Evolutionary conservation across 2,797 vertebrate genomes (phyloP), one percentile per base, ranked within the genome.

Genomic region (Microcaecilia unicolor): DNA sequence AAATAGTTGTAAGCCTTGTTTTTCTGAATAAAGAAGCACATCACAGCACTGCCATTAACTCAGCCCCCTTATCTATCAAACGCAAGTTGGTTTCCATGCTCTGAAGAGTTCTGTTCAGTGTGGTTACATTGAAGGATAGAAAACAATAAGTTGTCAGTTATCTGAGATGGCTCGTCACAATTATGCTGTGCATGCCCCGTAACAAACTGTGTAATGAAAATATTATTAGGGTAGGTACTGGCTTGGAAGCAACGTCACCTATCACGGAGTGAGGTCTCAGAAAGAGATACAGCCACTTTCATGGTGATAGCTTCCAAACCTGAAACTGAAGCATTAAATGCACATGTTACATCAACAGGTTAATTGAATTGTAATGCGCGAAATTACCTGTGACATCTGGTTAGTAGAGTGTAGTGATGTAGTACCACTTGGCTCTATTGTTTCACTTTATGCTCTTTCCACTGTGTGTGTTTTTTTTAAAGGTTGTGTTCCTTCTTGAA

Each of bases 241-340:
- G 3, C 21, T 30, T 30, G 18, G 41, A 35, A 28, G 18, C n/a
- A 34, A 4, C 8, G 39, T 8, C 16, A 22, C 9, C 2, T 14
- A 14, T n/a, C 40, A 21, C 19, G 28, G 17, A n/a, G 38, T 2
- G 18, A 6, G 6, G 2, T 29, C 21, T 30, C 3, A 5, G 26
- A 44, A 25, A 3, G 15, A 41, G 27, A 18, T 1, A 0, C 4
- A 31, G 49, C n/a, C 2, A 33, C 18, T 45, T 19, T 15, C 41
- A 8, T 25, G 24, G 29, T 10, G 18, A n/a, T 43, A 28, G 18
- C 8, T 34, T 29, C n/a, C 25, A 15, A 13, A 4, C n/a, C n/a
- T n/a, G n/a, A n/a, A 27, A 13, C 15, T 44, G 23, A 49, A 16
- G 35, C 48, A 44, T 25, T 37, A 41, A 46, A 43, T 31, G 4